Base-by-base conservation (phyloP, 2,113 vertebrate species). In the Salvator merianae region DNA sequence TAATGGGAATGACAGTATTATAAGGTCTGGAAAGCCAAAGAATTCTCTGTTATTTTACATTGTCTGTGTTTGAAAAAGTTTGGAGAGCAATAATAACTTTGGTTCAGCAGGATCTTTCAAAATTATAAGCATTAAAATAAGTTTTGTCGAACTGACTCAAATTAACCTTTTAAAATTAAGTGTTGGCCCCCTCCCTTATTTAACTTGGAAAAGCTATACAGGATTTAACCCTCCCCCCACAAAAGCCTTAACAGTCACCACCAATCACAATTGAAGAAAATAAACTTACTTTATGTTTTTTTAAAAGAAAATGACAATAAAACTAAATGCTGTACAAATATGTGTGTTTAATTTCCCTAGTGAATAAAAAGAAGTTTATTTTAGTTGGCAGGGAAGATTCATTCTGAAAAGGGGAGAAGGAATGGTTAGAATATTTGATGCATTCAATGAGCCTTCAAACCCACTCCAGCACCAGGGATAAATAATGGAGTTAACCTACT, bases 401-500 rank as follows among this genome's bases (percentile, higher is more conserved):
- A 92, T 91, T 93, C 93, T 91, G 96, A 95, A 94, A 86, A 94
- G 94, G 86, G 94, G 94, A 91, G 85, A 83, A 85, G 94, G 90
- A 95, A 92, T 74, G 96, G 79, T 84, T 84, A 91, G 93, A 91
- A 93, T 93, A 95, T 94, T 90, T 94, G 93, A 95, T 91, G 88
- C 30, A 71, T 94, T 95, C 94, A 97, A 94, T 94, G 93, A 96
- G 95, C 96, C 92, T 96, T 97, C 96, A 97, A 95, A 96, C 93
- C 93, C 94, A 95, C 89, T 96, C 93, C 88, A 93, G 87, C 87
- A 93, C 86, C 66, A 93, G 71, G 83, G 94, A 94, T 96, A 97
- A 97, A 96, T 96, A 96, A 97, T 95, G 93, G 93, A 95, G 96
- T 96, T 93, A 95, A 87, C 88, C 88, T 65, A 91, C 82, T 94